Conservation (phyloP, 2,797 vertebrate species). For the Cryptoprocta ferox region DNA sequence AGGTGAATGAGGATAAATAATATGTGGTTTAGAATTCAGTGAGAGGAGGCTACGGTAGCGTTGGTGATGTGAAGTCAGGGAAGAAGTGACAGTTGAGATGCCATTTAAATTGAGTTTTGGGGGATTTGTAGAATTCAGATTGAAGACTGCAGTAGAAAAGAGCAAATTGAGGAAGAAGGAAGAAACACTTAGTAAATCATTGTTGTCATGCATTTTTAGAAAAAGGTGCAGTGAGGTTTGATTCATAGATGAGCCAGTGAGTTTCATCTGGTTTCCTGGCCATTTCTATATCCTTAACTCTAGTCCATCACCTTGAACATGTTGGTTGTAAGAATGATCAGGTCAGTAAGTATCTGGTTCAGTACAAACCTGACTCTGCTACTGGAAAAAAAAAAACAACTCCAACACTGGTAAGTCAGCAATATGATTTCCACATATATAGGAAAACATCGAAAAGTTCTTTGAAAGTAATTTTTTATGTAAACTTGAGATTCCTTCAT, state of each 20-base stretch:
- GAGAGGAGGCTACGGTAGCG: neutral
- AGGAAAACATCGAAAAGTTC: neutral
- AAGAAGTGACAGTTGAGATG: neutral
- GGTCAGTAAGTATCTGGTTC: neutral
- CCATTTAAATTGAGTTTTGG: conserved; percentile 28
- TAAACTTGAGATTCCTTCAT: conserved; percentile 14
- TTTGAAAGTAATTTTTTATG: neutral
- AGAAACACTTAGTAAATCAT: neutral
- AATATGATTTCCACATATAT: neutral
- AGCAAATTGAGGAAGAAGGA: neutral
- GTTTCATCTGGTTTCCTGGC: neutral
- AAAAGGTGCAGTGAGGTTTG: neutral
- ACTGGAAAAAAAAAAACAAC: conserved; percentile 18
- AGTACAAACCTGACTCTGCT: neutral
- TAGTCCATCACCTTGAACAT: conserved; percentile 1
- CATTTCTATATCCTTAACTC: neutral
- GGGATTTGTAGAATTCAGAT: neutral
- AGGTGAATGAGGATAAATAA: neutral
- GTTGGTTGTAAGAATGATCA: conserved; percentile 12
- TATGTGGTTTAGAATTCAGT: neutral
- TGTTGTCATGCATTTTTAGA: neutral
- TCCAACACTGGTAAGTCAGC: neutral
- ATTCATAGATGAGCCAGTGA: neutral
- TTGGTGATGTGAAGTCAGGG: neutral
- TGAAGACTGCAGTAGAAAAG: neutral